Conservation (phyloP, 2,113 vertebrate genomes). For the Odocoileus virginianus region DNA sequence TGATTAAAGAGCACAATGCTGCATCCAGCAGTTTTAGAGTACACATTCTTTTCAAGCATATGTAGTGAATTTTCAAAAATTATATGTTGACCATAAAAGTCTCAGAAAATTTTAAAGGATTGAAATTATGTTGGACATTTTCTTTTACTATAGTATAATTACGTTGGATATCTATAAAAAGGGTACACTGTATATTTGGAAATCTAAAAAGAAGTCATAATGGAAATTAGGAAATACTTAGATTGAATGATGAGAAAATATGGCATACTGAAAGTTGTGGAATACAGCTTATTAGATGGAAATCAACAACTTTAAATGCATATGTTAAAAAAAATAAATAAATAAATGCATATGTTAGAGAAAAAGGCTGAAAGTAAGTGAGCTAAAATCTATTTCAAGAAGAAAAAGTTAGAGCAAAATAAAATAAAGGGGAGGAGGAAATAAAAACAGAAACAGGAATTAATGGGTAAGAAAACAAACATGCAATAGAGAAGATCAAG, state of each 20-base stretch:
- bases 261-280: background rate
- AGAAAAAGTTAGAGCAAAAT: background rate
- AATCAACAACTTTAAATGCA: background rate
- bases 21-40: background rate
- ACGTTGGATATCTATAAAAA: background rate
- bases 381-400: background rate
- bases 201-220: background rate
- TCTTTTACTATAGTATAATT: background rate
- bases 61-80: background rate
- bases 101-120: background rate
- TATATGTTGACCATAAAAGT: background rate
- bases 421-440: background rate
- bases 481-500: background rate
- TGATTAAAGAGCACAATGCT: background rate
- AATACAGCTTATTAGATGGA: background rate
- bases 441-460: background rate
- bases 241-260: background rate
- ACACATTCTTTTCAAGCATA: background rate
- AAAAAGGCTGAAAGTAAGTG: background rate
- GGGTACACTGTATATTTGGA: background rate
- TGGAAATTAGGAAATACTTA: constrained; percentile 13
- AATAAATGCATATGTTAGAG: background rate
- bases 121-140: background rate
- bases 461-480: background rate
- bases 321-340: background rate